Evolutionary conservation across 2,888 invertebrate species (phyloP).

Genomic region (Mesorhabditis spiculigera): DNA sequence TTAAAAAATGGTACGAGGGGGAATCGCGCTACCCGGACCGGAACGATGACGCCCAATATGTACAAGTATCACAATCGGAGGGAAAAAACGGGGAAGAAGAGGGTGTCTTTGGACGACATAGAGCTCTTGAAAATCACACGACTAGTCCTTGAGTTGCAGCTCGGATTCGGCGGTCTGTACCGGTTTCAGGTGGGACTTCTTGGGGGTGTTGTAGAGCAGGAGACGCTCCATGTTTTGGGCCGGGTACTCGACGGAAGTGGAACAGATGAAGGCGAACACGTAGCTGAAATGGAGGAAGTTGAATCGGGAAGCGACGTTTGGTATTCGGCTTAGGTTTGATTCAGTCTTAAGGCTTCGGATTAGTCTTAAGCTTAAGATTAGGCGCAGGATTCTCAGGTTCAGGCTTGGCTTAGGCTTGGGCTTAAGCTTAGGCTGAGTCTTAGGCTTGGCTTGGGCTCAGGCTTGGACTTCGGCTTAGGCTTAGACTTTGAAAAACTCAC

Average conservation of each 20-base stretch:
- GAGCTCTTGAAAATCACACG: too few relatives aligned
- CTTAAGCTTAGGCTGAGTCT: not conserved
- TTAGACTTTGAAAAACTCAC: conserved; percentile 18
- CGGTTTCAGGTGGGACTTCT: conserved; percentile 44
- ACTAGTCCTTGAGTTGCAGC: conserved; percentile 40
- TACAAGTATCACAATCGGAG: too few relatives aligned
- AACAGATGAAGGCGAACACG: conserved; percentile 45
- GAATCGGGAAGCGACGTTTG: too few relatives aligned
- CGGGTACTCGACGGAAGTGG: conserved; percentile 51
- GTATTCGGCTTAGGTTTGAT: not conserved
- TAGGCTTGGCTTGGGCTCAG: not conserved
- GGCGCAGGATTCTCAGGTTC: not conserved
- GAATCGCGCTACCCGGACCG: too few relatives aligned
- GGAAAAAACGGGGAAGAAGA: too few relatives aligned
- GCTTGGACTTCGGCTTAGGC: not conserved
- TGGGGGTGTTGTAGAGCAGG: conserved; percentile 29
- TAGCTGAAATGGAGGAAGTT: conserved; percentile 14
- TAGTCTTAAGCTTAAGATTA: not conserved
- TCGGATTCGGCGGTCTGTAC: conserved; percentile 46
- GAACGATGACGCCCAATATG: too few relatives aligned
- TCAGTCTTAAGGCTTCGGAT: not conserved
- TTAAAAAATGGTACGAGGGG: too few relatives aligned
- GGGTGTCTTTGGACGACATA: too few relatives aligned
- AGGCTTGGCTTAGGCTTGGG: not conserved
- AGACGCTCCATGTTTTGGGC: conserved; percentile 56